Evolutionary conservation across 1,140 invertebrate genomes (phyloP).

Genomic region (Sitobion miscanthi): DNA sequence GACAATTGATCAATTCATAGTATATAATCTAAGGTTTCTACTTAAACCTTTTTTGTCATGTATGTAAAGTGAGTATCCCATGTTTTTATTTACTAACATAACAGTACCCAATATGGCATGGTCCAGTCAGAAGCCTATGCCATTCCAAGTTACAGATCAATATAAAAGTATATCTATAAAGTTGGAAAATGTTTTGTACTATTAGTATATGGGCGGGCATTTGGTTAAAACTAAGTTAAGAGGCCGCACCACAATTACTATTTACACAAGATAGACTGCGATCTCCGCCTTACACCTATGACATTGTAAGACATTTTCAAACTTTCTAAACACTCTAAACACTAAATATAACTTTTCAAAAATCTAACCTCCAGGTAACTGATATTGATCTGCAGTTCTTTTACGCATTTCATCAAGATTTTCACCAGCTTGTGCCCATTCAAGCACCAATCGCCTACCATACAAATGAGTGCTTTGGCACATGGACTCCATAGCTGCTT

Average conservation of each 20-base stretch:
- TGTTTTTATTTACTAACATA: background rate
- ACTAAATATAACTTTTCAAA: background rate
- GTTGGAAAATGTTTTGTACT: background rate
- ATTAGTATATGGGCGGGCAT: background rate
- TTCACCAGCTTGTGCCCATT: constrained; percentile 91
- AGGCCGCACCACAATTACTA: background rate
- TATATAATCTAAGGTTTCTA: background rate
- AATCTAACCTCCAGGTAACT: background rate
- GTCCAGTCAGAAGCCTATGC: background rate
- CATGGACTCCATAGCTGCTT: constrained; percentile 92
- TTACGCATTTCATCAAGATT: constrained; percentile 81
- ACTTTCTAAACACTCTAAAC: background rate
- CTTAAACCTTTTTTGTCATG: background rate
- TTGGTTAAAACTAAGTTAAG: background rate
- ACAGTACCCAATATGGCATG: too few relatives aligned
- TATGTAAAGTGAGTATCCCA: background rate
- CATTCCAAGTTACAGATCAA: background rate
- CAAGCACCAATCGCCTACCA: constrained; percentile 89
- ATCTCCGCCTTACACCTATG: background rate
- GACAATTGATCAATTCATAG: too few relatives aligned
- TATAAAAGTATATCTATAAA: background rate
- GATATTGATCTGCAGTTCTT: constrained; percentile 80
- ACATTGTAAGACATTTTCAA: background rate
- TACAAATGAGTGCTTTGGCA: constrained; percentile 97
- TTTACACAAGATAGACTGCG: background rate